Base-by-base conservation (phyloP, 2,797 vertebrate species). In the Ptychadena robeensis region DNA sequence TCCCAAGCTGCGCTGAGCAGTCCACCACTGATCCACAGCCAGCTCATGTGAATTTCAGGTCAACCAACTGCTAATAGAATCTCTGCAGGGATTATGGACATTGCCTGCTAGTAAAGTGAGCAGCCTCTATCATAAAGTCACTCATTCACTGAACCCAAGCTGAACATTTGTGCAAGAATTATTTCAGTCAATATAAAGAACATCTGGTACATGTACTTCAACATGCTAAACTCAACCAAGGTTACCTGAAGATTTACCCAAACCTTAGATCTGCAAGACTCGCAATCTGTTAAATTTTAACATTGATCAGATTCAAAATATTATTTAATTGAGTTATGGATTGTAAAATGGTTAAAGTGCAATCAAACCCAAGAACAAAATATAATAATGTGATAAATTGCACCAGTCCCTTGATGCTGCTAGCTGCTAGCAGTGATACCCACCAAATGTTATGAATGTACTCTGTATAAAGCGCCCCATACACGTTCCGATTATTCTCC, bases 161-260 rank as follows among this genome's bases (percentile, higher is more conserved):
- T 92, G 91, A 93, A 92, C 90, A 88, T 87, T 90, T 87, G 87
- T 87, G 87, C 90, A 90, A 91, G 90, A 73, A 25, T 88, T 89
- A 90, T 87, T 90, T 74, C 74, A 92, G 94, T 94, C 94, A 92
- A 94, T 94, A 91, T 83, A 70, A 0, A 88, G 85, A 88, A 88
- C 86, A 83, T 82, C 88, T 90, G 88, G 86, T 86, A 90, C 87
- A 84, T 84, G 38, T 61, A 69, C 44, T 35, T 27, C 30, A 32
- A 57, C 40, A 57, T 68, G 48, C 53, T 69, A 31, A 69, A 73
- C 34, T 74, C 63, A 73, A 72, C 11, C 2, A 34, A 40, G 28
- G 53, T 53, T 73, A 44, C 2, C n/a, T 28, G 59, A 61, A 12
- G 10, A 11, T 9, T 14, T 27, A 22, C 44, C 2, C 3, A 22